These are phyloP conservation scores for Digitonthophagus gazella DNA, from an alignment of 2,888 invertebrate genomes.

Conservation along the genomic window DNA sequence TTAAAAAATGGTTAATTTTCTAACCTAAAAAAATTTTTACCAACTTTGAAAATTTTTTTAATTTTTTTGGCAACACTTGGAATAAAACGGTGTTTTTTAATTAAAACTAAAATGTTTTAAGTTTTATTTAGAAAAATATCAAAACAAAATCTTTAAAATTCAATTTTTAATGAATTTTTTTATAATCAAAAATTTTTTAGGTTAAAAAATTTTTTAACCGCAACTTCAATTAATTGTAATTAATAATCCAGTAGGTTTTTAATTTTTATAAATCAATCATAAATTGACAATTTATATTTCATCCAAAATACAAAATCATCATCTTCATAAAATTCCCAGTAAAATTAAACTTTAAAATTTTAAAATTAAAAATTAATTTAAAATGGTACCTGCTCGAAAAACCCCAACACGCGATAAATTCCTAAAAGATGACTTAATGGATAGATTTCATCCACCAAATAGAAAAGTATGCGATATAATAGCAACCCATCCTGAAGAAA, in stretches of 20 bases:
- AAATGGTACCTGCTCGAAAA: not conserved
- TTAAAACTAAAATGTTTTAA: too few relatives aligned
- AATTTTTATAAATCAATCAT: not conserved
- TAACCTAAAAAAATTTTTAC: too few relatives aligned
- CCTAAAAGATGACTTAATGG: constrained; percentile 27
- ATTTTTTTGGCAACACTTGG: too few relatives aligned
- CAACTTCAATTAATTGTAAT: not conserved
- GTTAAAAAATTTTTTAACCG: too few relatives aligned
- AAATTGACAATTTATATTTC: not conserved
- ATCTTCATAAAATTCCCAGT: not conserved
- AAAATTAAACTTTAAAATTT: not conserved
- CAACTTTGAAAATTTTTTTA: too few relatives aligned
- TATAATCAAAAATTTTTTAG: too few relatives aligned
- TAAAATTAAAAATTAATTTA: too few relatives aligned
- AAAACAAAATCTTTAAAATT: too few relatives aligned
- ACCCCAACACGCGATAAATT: not conserved
- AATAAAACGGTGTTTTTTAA: too few relatives aligned
- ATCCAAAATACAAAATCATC: not conserved
- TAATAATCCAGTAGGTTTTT: not conserved
- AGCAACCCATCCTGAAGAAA: constrained; percentile 31
- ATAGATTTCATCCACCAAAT: constrained; percentile 20
- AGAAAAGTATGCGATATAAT: constrained; percentile 35
- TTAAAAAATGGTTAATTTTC: too few relatives aligned
- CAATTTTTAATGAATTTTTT: too few relatives aligned
- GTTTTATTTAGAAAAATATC: too few relatives aligned